These are phyloP conservation scores for Australoheros scitulus DNA, from an alignment of 2,113 vertebrate species.

Conservation along the genomic window DNA sequence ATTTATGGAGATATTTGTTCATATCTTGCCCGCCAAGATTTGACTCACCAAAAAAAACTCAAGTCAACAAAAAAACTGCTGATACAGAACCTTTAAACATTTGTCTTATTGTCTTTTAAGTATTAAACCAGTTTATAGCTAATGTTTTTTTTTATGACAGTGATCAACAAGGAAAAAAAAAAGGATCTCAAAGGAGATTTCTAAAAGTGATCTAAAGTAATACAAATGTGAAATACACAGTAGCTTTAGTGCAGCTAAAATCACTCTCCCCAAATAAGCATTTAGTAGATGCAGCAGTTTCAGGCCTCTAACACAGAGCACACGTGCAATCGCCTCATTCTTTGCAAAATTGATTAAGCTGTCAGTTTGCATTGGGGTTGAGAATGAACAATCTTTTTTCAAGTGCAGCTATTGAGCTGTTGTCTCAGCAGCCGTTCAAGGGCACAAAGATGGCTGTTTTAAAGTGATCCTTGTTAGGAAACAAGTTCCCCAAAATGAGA, in stretches of 20 bases:
- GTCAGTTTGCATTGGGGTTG: conserved; percentile 9
- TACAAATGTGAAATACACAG: not conserved
- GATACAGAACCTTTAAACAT: too few species aligned
- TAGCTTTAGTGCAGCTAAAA: not conserved
- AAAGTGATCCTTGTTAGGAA: not conserved
- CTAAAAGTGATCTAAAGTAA: not conserved
- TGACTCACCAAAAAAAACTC: too few species aligned
- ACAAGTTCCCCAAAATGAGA: not conserved
- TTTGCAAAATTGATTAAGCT: conserved; percentile 12
- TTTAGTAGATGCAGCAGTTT: not conserved
- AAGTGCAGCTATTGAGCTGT: not conserved
- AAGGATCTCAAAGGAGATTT: not conserved
- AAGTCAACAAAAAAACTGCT: too few species aligned
- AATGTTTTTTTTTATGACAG: not conserved
- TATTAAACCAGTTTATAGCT: not conserved
- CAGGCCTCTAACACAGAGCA: not conserved
- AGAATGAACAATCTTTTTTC: conserved; percentile 1
- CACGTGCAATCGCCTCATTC: not conserved
- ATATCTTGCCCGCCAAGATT: not conserved
- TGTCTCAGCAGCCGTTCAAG: not conserved
- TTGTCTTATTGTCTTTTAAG: not conserved
- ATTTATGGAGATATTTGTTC: not conserved
- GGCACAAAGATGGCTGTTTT: not conserved
- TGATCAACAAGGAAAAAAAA: not conserved
- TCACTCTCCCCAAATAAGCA: not conserved